Evolutionary conservation across 2,888 invertebrate species (phyloP), one percentile per base, ranked within the genome.

Genomic region (Campoplex capitator): DNA sequence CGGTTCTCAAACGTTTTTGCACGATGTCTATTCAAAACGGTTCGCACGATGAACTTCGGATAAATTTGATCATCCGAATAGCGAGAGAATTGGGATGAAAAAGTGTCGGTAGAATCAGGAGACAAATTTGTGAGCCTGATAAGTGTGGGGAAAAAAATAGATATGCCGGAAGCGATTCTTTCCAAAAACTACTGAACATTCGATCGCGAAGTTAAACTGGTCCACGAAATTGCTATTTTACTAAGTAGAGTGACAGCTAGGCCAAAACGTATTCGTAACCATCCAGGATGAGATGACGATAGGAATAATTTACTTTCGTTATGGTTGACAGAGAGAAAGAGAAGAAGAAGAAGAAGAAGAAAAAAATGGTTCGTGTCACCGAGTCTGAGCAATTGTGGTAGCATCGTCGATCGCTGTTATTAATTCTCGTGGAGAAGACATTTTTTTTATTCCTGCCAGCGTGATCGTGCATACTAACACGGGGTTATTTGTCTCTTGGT

Each of bases 381-480:
- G 73, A 35, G 32, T 35, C 32, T 45, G 70, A 73, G 23, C 32
- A 56, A 73, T 32, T 54, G 32, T 54, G 32, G 18, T 54, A 54
- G 65, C 18, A 38, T 23, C 32, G 65, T 38, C 65, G 48, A 77
- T 38, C 18, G 48, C 38, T 28, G 13, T 62, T 48, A 18, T 62
- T 62, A 48, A 51, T 76, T 78, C 16, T 68, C 48, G 1, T 45
- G 16, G 23, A 28, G 35, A 48, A 45, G 75, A n/a, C 62, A 62
- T 62, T 70, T 76, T 35, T n/a, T 16, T 76, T 23, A n/a, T 23
- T 23, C 23, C 28, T 23, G 35, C 51, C 13, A 65, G 16, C 13
- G n/a, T 18, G 73, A 83, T 65, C 62, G 45, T 11, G 9, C 67
- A 68, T 74, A 56, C 74, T 73, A 48, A 80, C 35, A 48, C 54